A percentile compares a stretch with the other conserved stretches of the same genome.
phyloP scores from a whole-genome alignment of 2,113 vertebrate genomes.

The Psephotus haematonotus region DNA sequence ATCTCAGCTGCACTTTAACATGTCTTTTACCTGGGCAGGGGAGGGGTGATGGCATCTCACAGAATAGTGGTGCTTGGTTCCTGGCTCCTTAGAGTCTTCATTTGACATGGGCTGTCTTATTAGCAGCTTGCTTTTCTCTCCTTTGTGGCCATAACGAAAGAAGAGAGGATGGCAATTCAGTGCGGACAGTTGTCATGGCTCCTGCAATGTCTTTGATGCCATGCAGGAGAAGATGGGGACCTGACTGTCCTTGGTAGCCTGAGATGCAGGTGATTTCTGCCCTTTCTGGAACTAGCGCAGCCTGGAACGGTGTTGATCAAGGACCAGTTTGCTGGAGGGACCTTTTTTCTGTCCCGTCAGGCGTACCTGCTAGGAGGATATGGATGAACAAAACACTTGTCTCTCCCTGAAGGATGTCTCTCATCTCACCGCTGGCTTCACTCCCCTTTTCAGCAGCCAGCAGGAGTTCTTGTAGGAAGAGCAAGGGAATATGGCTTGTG shows the following conservation, averaged over 20 bases:
- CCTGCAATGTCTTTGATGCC: not conserved
- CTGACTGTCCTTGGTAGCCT: not conserved
- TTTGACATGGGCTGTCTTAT: fast-evolving
- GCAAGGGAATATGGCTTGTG: not conserved
- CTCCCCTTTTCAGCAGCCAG: not conserved
- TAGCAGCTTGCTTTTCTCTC: not conserved
- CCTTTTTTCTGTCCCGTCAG: not conserved
- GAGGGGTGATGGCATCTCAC: not conserved
- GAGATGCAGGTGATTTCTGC: not conserved
- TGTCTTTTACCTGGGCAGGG: not conserved
- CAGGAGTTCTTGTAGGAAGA: not conserved
- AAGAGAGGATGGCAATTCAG: not conserved
- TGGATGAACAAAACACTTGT: not conserved
- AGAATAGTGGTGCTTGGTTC: not conserved
- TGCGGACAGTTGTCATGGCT: not conserved
- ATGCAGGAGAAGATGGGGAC: not conserved
- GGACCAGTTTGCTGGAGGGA: not conserved
- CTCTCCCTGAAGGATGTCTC: not conserved
- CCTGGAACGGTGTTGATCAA: not conserved
- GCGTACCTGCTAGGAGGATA: not conserved
- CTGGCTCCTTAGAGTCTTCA: not conserved
- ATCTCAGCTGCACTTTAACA: not conserved
- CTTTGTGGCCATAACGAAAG: not conserved
- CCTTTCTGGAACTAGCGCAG: not conserved
- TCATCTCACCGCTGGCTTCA: not conserved